Percentiles rank a stretch among this genome's conserved stretches.
phyloP scores from a whole-genome alignment of 2,797 vertebrate species.

The Poliocrania exsul region DNA sequence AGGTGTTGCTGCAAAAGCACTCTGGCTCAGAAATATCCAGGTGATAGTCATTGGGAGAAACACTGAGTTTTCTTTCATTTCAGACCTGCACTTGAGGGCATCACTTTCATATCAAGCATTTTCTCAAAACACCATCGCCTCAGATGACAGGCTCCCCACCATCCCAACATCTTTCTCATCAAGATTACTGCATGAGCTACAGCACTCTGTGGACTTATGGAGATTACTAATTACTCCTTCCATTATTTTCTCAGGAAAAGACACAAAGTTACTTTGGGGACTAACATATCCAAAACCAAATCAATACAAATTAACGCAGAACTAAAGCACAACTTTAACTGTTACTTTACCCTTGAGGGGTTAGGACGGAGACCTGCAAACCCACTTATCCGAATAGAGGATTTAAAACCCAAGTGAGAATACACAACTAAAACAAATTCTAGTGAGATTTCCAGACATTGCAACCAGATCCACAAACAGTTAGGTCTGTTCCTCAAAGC shows the following conservation, averaged over 20 bases:
- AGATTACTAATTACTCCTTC: not conserved
- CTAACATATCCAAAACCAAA: not conserved
- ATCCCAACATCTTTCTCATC: not conserved
- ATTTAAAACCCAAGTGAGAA: not conserved
- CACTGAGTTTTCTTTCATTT: not conserved
- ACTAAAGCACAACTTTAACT: not conserved
- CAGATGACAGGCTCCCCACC: not conserved
- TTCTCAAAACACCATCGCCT: accelerated
- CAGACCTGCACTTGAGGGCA: not conserved
- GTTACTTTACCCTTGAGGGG: not conserved
- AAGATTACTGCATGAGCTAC: not conserved
- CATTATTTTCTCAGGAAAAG: not conserved
- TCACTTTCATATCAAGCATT: not conserved
- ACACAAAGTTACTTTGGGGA: conserved; percentile 9
- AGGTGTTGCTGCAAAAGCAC: not conserved
- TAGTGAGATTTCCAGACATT: not conserved
- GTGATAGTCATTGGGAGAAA: not conserved
- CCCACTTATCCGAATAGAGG: not conserved
- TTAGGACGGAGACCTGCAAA: not conserved
- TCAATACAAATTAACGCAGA: not conserved
- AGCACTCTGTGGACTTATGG: not conserved
- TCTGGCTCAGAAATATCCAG: not conserved
- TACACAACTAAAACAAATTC: not conserved
- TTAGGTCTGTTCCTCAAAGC: not conserved
- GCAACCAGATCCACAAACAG: not conserved